These are phyloP conservation scores for Bombus sylvicola DNA, from an alignment of 1,140 invertebrate species.

Conservation along the genomic window DNA sequence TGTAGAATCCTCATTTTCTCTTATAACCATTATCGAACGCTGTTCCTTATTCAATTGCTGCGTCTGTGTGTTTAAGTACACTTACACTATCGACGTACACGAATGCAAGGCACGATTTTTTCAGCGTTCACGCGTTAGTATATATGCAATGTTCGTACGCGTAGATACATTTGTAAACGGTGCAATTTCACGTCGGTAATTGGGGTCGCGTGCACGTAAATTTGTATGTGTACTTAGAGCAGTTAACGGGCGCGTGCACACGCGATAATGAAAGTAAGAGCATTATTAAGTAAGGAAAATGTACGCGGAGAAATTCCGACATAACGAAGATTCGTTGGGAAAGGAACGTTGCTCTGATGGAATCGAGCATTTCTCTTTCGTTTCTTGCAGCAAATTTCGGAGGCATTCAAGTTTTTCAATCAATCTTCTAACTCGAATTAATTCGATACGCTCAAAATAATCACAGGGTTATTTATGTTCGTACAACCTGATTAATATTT, in stretches of 20 bases:
- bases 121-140: neutral
- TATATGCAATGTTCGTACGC: neutral
- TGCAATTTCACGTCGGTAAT: constrained; percentile 16
- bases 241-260: constrained; percentile 1
- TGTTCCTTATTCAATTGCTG: neutral
- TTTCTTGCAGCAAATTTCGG: neutral
- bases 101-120: neutral
- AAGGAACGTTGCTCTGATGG: neutral
- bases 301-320: constrained; percentile 3
- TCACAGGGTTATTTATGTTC: neutral
- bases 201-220: constrained; percentile 14
- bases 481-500: neutral
- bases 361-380: neutral
- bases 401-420: neutral
- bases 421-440: neutral
- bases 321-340: neutral
- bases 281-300: neutral
- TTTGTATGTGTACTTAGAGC: constrained; percentile 27
- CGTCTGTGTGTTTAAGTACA: neutral
- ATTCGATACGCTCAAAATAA: neutral
- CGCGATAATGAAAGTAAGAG: constrained; percentile 13
- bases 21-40: neutral
- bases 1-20: neutral
- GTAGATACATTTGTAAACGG: neutral
- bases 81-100: too few relatives aligned